These are phyloP conservation scores for Cebus imitator DNA, from an alignment of 2,113 vertebrate genomes.

Conservation along the genomic window DNA sequence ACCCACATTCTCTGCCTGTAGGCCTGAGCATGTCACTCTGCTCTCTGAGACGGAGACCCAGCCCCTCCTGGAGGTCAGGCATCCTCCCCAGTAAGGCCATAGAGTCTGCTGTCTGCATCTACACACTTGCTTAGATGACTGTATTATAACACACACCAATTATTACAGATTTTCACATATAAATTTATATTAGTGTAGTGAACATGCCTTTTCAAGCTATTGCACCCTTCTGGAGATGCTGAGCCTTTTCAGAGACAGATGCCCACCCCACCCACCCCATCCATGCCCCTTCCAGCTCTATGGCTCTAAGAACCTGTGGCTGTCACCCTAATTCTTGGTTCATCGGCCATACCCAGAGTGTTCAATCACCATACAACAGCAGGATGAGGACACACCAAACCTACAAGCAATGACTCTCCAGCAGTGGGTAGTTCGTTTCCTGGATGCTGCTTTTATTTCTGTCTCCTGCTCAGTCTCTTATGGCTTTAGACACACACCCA, in stretches of 20 bases:
- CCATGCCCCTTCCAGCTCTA: neutral
- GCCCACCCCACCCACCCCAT: neutral
- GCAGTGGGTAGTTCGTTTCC: neutral
- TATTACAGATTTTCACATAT: neutral
- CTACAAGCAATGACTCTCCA: neutral
- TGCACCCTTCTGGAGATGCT: neutral
- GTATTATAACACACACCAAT: neutral
- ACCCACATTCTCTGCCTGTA: too few species aligned
- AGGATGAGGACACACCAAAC: neutral
- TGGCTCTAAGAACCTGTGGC: neutral
- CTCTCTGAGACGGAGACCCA: neutral
- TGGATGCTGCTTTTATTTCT: neutral
- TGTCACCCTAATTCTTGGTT: neutral
- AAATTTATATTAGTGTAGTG: neutral
- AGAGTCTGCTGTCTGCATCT: neutral
- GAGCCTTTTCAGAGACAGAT: neutral
- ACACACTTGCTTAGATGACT: neutral
- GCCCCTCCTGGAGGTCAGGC: rapidly evolving
- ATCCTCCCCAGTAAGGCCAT: neutral
- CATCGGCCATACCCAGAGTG: neutral
- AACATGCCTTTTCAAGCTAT: neutral
- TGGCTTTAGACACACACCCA: neutral
- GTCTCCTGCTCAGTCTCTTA: neutral
- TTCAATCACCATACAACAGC: neutral
- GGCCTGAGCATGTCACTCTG: neutral